Evolutionary conservation across 2,797 vertebrate genomes (phyloP), one percentile per base, ranked within the genome.

Genomic region (Picus viridis): DNA sequence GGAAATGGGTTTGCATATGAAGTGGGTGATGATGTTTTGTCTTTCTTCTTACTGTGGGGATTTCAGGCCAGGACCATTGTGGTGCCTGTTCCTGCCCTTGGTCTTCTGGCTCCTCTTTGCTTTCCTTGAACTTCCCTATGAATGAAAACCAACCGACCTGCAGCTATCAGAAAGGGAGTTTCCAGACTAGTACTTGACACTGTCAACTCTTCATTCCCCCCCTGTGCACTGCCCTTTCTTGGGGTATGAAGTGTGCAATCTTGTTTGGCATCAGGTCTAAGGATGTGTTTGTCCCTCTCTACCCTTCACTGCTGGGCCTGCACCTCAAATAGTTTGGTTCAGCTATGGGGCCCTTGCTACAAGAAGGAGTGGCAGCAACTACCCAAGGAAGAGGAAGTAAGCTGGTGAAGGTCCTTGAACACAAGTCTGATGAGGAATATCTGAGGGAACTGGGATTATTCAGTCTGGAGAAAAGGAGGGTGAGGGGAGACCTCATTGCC

Each of bases 1-100:
- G 36, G 41, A 67, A 72, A 27, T 27, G 13, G 23, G 29, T 82
- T 72, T 41, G 30, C 15, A 39, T 61, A 10, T 34, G 68, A 63
- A 24, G 16, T 19, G 24, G 15, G 12, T 32, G 22, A 4, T 2
- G 5, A 24, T 12, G 18, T 15, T 85, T 49, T 20, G 10, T 19
- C 27, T 68, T 70, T 47, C 16, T n/a, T 71, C 15, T 22, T 1
- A 6, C 1, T 27, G 34, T 7, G 51, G 24, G 18, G 61, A 17
- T 53, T 45, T 53, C 4, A 15, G 30, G 43, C 27, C 29, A 39
- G 53, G 29, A 18, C 23, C 3, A 1, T 5, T 12, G 32, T 10
- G 16, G 10, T 8, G 4, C 1, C 0, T 12, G 43, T 9, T 68
- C 15, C 1, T 8, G 22, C 24, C 6, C 1, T 0, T 43, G 43